phyloP scores from a whole-genome alignment of 2,888 invertebrate genomes.

The Xylota sylvarum region DNA sequence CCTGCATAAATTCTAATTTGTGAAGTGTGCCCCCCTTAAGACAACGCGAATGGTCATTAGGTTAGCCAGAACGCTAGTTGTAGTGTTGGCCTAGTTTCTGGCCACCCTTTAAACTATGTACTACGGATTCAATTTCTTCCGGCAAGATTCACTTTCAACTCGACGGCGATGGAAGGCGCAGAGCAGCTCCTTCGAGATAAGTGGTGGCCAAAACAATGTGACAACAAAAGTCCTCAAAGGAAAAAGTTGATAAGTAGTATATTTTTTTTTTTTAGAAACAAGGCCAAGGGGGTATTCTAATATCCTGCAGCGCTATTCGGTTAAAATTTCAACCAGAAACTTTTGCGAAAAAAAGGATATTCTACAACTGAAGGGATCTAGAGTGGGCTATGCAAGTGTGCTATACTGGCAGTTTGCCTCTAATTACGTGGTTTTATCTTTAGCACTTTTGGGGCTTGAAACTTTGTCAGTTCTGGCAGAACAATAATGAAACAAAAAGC shows the following conservation, averaged over 20 bases:
- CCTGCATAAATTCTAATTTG: conserved; percentile 71
- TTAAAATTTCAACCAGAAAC: background rate
- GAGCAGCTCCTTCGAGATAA: background rate
- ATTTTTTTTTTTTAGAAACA: conserved; percentile 9
- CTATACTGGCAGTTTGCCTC: conserved; percentile 40
- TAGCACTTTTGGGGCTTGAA: conserved; percentile 61
- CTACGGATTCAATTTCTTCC: conserved; percentile 44
- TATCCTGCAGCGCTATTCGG: conserved; percentile 46
- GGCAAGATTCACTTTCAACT: conserved; percentile 29
- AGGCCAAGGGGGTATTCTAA: conserved; percentile 37
- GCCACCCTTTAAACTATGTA: background rate
- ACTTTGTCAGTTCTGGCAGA: conserved; percentile 54
- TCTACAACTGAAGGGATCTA: background rate
- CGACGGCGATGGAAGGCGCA: background rate
- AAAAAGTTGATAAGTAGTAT: conserved; percentile 16
- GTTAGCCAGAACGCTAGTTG: background rate
- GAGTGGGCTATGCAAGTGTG: conserved; percentile 3
- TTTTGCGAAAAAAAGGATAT: conserved; percentile 4
- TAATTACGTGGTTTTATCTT: conserved; percentile 70
- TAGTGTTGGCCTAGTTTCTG: conserved; percentile 48
- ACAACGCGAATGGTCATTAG: conserved; percentile 19
- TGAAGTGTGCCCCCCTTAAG: background rate
- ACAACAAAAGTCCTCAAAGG: conserved; percentile 21
- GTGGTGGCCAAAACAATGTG: background rate
- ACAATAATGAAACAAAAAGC: conserved; percentile 53